These are phyloP conservation scores for Tipula confusa DNA, from an alignment of 2,888 invertebrate genomes.

Conservation along the genomic window DNA sequence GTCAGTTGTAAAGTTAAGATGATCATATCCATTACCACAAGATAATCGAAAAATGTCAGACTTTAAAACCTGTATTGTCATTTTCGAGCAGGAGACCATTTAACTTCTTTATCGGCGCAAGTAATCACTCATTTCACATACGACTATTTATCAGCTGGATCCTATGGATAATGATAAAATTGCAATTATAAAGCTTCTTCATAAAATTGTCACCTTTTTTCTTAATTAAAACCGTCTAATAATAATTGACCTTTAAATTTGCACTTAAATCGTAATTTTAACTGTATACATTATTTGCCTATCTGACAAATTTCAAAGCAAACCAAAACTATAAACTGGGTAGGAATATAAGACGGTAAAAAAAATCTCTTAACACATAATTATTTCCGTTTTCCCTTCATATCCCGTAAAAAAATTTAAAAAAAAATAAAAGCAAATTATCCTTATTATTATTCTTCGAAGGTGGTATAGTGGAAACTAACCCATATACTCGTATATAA, in stretches of 20 bases:
- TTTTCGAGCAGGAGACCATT: too few relatives aligned
- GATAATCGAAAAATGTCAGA: too few relatives aligned
- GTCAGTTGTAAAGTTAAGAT: too few relatives aligned
- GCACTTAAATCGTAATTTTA: background rate
- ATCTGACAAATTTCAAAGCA: background rate
- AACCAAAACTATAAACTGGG: background rate
- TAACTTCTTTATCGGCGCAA: too few relatives aligned
- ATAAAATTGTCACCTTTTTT: background rate
- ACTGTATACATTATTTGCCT: background rate
- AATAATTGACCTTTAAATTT: background rate
- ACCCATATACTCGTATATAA: background rate
- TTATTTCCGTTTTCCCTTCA: background rate
- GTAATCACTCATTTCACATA: too few relatives aligned
- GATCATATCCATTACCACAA: too few relatives aligned
- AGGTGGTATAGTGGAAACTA: slow-evolving; percentile 8
- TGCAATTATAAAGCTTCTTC: too few relatives aligned
- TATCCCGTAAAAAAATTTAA: background rate
- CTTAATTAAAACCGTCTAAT: background rate
- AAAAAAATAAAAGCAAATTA: background rate
- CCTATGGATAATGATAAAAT: too few relatives aligned
- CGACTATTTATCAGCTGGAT: too few relatives aligned
- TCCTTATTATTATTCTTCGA: background rate
- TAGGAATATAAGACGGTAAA: background rate
- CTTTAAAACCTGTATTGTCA: too few relatives aligned
- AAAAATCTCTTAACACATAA: background rate